Evolutionary conservation across 2,888 invertebrate genomes (phyloP), one percentile per base, ranked within the genome.

Genomic region (Platycheirus albimanus): DNA sequence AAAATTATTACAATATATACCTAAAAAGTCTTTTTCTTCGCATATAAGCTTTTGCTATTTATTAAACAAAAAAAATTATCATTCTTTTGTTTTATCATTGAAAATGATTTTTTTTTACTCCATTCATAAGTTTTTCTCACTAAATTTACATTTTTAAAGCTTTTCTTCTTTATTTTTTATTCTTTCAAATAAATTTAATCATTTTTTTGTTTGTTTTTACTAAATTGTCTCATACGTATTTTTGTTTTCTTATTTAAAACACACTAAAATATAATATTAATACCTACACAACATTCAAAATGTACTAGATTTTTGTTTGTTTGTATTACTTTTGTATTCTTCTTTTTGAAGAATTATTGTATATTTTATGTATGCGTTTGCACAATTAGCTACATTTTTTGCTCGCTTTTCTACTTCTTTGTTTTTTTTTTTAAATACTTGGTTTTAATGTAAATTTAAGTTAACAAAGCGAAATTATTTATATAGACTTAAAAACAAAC

Each of bases 201-300:
- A n/a, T n/a, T 4, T 2, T 11, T 52, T 38, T n/a, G 51, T 66
- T 28, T 30, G 20, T 71, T n/a, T 33, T 38, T 67, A 76, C 58
- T 51, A 72, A 67, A 76, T 36, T 69, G 61, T 52, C 15, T 38
- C 28, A 33, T 24, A 24, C 24, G 24, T 24, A 24, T 61, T 51
- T 66, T 38, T 33, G 67, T 19, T 38, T 38, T n/a, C n/a, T 52
- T 11, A 5, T 43, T 61, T 75, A 67, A 58, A 78, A 78, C 69
- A 64, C 74, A 84, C 72, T 74, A 64, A 79, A 84, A 70, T 77
- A 74, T 85, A 86, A 81, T 86, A 71, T n/a, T n/a, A 78, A 76
- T 72, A 80, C 85, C 85, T 85, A 86, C 85, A 86, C 86, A 77
- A 72, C 67, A 71, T 81, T 85, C 83, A 85, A 79, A 85, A 79